Conservation (phyloP, 1,140 invertebrate species). For the Araneus ventricosus region DNA sequence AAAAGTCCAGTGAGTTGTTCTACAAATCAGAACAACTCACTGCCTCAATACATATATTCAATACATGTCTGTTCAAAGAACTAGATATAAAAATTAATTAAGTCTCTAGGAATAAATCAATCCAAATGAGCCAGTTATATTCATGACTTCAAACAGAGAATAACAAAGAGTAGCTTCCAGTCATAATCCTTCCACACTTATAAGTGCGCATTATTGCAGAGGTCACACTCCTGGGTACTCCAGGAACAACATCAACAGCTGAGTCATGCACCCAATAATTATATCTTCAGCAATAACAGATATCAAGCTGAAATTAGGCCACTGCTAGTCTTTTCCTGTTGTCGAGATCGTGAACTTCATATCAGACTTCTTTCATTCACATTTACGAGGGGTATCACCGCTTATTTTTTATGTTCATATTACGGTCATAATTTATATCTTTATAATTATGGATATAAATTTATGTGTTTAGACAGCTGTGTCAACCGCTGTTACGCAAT, state of each 20-base stretch:
- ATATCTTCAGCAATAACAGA: constrained; percentile 19
- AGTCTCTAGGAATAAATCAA: background rate
- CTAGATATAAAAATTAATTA: too few species aligned
- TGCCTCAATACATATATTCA: too few species aligned
- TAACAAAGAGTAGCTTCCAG: background rate
- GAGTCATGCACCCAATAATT: constrained; percentile 25
- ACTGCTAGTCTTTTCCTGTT: background rate
- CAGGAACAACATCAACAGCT: background rate
- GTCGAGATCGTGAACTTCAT: background rate
- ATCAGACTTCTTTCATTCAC: background rate
- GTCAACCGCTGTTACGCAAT: background rate
- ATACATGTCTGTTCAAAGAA: too few species aligned
- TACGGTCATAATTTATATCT: background rate
- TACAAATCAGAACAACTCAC: too few species aligned
- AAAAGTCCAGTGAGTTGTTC: too few species aligned
- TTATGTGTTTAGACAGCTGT: background rate
- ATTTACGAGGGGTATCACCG: background rate
- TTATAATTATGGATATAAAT: constrained; percentile 26
- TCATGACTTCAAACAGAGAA: background rate
- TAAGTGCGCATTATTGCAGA: background rate
- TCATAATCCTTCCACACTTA: background rate
- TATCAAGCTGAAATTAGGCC: background rate
- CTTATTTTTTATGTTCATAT: background rate
- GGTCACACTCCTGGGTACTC: background rate
- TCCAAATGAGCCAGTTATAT: background rate